Percentiles rank a stretch among this genome's conserved stretches.
Conservation (phyloP, 2,888 invertebrate species). For the Periphyllus acericola region DNA sequence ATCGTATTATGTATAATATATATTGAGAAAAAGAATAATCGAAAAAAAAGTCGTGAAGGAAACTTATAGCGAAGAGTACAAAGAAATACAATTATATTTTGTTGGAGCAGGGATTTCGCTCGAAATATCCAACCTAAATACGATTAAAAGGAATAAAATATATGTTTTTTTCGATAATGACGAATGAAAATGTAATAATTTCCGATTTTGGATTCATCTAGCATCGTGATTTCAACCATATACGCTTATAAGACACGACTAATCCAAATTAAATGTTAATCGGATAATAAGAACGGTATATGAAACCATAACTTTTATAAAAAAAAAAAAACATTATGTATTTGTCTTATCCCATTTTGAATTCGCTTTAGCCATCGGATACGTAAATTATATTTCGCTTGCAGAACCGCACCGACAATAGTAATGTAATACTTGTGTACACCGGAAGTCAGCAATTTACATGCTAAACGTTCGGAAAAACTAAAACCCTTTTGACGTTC, state of each 20-base stretch:
- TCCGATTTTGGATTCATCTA: not conserved
- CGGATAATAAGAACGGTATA: not conserved
- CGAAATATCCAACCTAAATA: conserved; percentile 7
- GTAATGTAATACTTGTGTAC: too few relatives aligned
- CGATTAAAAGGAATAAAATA: not conserved
- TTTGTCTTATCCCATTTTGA: too few relatives aligned
- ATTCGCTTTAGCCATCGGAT: too few relatives aligned
- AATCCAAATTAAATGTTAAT: not conserved
- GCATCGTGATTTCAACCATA: not conserved
- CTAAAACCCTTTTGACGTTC: too few relatives aligned
- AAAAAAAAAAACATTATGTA: too few relatives aligned
- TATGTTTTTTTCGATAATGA: not conserved
- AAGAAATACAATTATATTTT: conserved; percentile 29
- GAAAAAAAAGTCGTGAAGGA: conserved; percentile 10
- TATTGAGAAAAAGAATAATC: not conserved
- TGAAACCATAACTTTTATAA: too few relatives aligned
- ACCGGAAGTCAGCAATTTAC: too few relatives aligned
- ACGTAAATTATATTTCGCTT: too few relatives aligned
- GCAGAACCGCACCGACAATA: too few relatives aligned
- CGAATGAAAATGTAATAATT: not conserved
- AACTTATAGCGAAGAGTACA: not conserved
- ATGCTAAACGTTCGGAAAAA: too few relatives aligned
- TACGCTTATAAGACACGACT: not conserved
- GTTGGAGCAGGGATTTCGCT: not conserved
- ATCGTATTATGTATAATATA: not conserved